These are phyloP conservation scores for Picathartes gymnocephalus DNA, from an alignment of 2,113 vertebrate genomes.

Conservation along the genomic window DNA sequence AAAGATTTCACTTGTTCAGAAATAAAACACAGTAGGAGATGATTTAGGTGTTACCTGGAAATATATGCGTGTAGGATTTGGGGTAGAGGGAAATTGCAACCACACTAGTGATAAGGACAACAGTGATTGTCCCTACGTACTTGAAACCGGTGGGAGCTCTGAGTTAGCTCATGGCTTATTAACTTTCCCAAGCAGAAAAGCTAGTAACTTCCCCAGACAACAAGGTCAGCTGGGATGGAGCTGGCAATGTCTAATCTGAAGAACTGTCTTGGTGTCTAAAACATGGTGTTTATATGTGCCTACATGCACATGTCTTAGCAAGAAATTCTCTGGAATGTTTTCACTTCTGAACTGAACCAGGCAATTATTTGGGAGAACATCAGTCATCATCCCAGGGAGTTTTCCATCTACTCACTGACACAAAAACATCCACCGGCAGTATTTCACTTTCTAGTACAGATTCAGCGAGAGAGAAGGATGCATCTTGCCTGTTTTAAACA, in stretches of 20 bases:
- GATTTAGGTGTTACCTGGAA: background rate
- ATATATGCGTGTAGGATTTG: background rate
- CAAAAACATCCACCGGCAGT: background rate
- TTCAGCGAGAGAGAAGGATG: background rate
- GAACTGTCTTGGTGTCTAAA: background rate
- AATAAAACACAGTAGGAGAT: background rate
- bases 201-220: background rate
- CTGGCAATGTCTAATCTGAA: background rate
- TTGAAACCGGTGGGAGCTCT: background rate
- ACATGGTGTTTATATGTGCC: background rate
- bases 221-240: background rate
- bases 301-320: accelerated
- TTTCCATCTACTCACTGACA: background rate
- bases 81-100: background rate
- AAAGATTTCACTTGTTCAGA: background rate
- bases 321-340: background rate
- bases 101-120: background rate
- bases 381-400: background rate
- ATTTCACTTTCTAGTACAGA: background rate
- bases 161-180: background rate
- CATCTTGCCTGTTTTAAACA: background rate
- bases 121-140: background rate
- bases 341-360: background rate
- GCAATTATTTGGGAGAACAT: background rate
- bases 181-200: background rate